Percentiles rank a stretch among this genome's conserved stretches.
These are phyloP conservation scores for Lasiommata megera DNA, from an alignment of 2,888 invertebrate species.

Conservation along the genomic window DNA sequence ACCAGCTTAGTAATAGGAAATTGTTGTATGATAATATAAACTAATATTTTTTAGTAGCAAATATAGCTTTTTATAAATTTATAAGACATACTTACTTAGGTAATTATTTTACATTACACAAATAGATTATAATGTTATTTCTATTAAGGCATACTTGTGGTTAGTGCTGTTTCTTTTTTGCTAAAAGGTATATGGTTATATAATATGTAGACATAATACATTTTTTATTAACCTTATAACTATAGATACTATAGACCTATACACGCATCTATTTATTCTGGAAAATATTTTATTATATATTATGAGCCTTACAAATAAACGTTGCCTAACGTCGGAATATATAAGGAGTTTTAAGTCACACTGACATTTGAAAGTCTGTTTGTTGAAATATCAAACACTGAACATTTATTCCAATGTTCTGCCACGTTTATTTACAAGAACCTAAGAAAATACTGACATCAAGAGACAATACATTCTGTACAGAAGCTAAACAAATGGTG, in stretches of 20 bases:
- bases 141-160: constrained; percentile 58
- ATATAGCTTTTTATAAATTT: constrained; percentile 34
- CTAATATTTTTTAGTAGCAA: constrained; percentile 27
- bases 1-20: constrained; percentile 72
- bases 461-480: constrained; percentile 70
- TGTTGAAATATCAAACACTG: no score
- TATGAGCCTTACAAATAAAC: no score
- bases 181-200: neutral
- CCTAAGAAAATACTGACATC: constrained; percentile 60
- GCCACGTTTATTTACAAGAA: no score
- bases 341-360: no score
- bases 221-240: neutral
- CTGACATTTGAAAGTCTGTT: no score
- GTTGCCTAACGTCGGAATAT: no score
- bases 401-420: no score
- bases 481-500: constrained; percentile 78
- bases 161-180: constrained; percentile 27
- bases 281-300: neutral
- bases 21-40: constrained; percentile 34
- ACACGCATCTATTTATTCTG: neutral
- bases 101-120: constrained; percentile 30
- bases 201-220: neutral
- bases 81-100: constrained; percentile 39
- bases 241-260: neutral
- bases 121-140: constrained; percentile 20